These are phyloP conservation scores for Acrossocheilus fasciatus DNA, from an alignment of 2,797 vertebrate genomes.

Conservation along the genomic window DNA sequence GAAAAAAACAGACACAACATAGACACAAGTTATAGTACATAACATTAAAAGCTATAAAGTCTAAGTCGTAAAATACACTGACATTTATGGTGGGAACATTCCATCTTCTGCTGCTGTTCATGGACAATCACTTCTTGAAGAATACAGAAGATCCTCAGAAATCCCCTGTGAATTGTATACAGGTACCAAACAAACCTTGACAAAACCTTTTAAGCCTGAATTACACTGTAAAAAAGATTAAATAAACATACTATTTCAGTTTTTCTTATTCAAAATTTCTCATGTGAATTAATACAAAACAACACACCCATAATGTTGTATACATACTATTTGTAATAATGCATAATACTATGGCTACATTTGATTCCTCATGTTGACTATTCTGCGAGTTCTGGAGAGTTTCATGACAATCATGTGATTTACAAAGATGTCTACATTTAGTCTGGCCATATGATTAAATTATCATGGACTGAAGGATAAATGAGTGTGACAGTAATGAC, in stretches of 20 bases:
- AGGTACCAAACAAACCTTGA: background rate
- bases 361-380: background rate
- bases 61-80: background rate
- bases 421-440: conserved; percentile 9
- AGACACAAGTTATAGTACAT: conserved; percentile 8
- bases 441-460: background rate
- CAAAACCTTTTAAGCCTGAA: background rate
- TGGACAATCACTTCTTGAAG: background rate
- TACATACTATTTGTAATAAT: background rate
- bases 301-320: background rate
- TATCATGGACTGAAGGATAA: background rate
- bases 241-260: background rate
- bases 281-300: background rate
- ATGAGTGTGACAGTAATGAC: background rate
- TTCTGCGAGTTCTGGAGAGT: background rate
- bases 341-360: background rate
- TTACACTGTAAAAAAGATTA: background rate
- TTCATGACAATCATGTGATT: conserved; percentile 2
- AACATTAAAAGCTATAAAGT: background rate
- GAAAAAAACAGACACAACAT: background rate
- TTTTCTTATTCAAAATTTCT: background rate
- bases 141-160: background rate
- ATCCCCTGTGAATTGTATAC: background rate
- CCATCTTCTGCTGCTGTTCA: background rate
- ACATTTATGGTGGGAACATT: conserved; percentile 4